These are phyloP conservation scores for Neotragus pygmaeus DNA, from an alignment of 2,113 vertebrate genomes.

Conservation along the genomic window DNA sequence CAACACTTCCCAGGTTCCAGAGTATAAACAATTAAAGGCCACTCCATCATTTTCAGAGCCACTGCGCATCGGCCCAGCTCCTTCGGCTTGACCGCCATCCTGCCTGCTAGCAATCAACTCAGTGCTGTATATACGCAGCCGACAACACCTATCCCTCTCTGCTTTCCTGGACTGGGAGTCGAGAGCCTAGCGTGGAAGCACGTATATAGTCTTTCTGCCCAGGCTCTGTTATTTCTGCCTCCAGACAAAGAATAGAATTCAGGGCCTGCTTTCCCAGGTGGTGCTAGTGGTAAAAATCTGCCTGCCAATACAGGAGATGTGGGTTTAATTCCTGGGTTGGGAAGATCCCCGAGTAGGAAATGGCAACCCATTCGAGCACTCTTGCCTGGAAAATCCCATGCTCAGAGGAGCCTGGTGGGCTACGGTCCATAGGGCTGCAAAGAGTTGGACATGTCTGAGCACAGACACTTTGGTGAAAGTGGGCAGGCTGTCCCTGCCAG, in stretches of 20 bases:
- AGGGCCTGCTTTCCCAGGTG: neutral
- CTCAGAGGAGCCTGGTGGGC: neutral
- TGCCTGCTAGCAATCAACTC: neutral
- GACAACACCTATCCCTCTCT: neutral
- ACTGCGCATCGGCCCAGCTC: neutral
- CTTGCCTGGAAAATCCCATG: neutral
- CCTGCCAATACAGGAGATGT: neutral
- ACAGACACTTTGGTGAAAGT: neutral
- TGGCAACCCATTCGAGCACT: neutral
- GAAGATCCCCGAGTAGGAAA: neutral
- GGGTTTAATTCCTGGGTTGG: neutral
- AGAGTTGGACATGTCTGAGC: neutral
- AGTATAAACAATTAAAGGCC: slow-evolving; percentile 78
- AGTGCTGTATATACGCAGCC: neutral
- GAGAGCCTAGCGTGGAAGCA: neutral
- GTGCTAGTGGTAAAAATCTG: neutral
- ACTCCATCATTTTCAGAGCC: slow-evolving; percentile 74
- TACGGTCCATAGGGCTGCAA: neutral
- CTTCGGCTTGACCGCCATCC: neutral
- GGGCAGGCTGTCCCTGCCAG: neutral
- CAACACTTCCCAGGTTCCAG: slow-evolving; percentile 74
- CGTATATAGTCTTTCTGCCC: neutral
- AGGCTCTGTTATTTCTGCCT: neutral
- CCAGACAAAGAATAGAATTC: neutral
- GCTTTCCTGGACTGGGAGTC: neutral